Evolutionary conservation across 2,888 invertebrate species (phyloP).

Genomic region (Autographa pulchrina): DNA sequence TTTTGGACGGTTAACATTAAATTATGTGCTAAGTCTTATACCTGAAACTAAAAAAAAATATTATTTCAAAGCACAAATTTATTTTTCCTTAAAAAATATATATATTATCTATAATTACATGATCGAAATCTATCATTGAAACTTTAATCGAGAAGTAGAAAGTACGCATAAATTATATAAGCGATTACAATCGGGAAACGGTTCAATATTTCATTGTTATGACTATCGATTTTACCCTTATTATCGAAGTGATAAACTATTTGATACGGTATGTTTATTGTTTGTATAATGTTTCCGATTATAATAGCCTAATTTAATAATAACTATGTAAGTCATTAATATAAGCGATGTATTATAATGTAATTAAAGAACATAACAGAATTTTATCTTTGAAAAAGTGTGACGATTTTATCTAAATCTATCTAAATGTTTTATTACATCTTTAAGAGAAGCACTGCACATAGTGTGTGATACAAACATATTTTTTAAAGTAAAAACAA

Average conservation of each 20-base stretch:
- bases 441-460: no score
- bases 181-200: conserved; percentile 63
- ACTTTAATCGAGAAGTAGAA: conserved; percentile 57
- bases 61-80: not conserved
- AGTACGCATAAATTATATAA: conserved; percentile 63
- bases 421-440: no score
- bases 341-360: no score
- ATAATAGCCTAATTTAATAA: not conserved
- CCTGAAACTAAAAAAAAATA: no score
- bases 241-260: conserved; percentile 49
- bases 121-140: conserved; percentile 27
- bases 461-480: no score
- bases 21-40: no score
- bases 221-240: conserved; percentile 64
- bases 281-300: conserved; percentile 23
- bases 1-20: no score
- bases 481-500: no score
- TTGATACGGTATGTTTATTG: conserved; percentile 30
- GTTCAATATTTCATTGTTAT: conserved; percentile 65
- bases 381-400: no score
- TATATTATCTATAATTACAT: conserved; percentile 45
- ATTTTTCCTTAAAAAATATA: conserved; percentile 15
- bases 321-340: no score
- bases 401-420: no score
- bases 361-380: no score